A percentile compares a stretch with the other conserved stretches of the same genome.
phyloP scores from a whole-genome alignment of 2,797 vertebrate genomes.

The Trachops cirrhosus region DNA sequence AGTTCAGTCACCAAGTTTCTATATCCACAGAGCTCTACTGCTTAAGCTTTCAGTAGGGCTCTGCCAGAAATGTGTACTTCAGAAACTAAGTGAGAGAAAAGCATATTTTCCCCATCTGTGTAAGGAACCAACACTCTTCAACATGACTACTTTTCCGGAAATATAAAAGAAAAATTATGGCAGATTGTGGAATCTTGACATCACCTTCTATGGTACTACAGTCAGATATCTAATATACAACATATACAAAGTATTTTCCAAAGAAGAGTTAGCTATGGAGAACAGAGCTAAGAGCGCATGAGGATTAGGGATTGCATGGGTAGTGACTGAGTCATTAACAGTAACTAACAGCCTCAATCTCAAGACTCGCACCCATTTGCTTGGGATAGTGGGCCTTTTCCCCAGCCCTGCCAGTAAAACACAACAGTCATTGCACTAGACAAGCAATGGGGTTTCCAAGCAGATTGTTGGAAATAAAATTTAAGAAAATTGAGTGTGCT shows the following conservation, averaged over 20 bases:
- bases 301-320: not conserved
- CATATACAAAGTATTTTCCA: rapidly evolving
- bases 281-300: not conserved
- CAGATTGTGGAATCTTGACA: not conserved
- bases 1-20: not conserved
- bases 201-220: not conserved
- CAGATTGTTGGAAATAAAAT: not conserved
- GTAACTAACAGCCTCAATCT: not conserved
- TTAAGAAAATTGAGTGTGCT: not conserved
- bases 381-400: not conserved
- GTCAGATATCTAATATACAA: not conserved
- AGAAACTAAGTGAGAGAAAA: not conserved
- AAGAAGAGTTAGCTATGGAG: not conserved
- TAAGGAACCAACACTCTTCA: not conserved
- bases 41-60: not conserved
- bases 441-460: not conserved
- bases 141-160: not conserved
- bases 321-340: not conserved
- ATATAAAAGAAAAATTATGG: not conserved
- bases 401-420: not conserved
- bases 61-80: not conserved
- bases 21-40: not conserved
- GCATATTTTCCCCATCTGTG: not conserved
- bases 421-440: not conserved
- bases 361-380: not conserved